These are phyloP conservation scores for Montifringilla adamsi DNA, from an alignment of 2,113 vertebrate genomes.

Conservation along the genomic window DNA sequence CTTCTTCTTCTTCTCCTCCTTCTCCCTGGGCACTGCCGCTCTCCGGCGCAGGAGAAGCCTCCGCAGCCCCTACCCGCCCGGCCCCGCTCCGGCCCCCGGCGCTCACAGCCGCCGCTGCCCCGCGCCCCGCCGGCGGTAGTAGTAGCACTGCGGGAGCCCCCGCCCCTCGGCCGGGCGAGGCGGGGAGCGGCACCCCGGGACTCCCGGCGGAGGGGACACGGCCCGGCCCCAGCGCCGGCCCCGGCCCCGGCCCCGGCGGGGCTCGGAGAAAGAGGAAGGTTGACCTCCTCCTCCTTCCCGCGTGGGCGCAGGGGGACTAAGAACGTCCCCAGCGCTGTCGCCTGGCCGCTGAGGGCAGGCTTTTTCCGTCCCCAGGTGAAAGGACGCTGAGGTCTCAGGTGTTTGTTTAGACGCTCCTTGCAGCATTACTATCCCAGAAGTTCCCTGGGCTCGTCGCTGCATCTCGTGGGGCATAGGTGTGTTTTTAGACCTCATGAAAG, in stretches of 20 bases:
- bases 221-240: accelerated
- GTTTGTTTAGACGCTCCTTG: neutral
- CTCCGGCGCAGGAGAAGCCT: neutral
- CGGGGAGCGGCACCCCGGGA: accelerated
- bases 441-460: neutral
- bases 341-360: neutral
- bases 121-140: neutral
- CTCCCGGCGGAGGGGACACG: no score
- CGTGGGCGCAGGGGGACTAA: no score
- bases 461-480: neutral
- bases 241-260: accelerated
- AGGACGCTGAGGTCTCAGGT: neutral
- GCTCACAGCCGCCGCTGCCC: neutral
- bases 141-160: neutral
- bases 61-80: neutral
- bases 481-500: neutral
- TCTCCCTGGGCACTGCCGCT: no score
- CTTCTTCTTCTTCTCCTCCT: no score
- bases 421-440: neutral
- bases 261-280: neutral
- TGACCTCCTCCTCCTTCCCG: no score
- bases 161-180: neutral
- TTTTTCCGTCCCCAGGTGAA: neutral
- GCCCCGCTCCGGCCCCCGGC: neutral
- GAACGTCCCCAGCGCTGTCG: neutral